Evolutionary conservation across 2,888 invertebrate species (phyloP).

Genomic region (Meiosimyza platycephala): DNA sequence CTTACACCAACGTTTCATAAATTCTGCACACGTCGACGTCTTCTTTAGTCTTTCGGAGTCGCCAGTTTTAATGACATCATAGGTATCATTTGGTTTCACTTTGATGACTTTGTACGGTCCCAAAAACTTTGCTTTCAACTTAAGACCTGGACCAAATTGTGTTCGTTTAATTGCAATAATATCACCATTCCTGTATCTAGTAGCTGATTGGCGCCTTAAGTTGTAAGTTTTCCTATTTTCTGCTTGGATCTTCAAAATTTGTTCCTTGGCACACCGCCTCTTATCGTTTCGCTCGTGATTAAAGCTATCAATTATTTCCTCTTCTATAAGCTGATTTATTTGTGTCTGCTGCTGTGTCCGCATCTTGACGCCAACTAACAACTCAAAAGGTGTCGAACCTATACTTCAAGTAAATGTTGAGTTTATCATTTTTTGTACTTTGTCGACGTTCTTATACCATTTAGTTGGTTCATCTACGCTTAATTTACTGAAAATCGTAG

Average conservation of each 20-base stretch:
- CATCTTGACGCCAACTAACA: too few relatives aligned
- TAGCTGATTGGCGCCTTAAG: slow-evolving; percentile 21
- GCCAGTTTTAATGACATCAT: slow-evolving; percentile 34
- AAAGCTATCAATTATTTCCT: slow-evolving; percentile 15
- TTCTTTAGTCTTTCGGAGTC: slow-evolving; percentile 24
- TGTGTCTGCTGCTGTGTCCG: slow-evolving; percentile 27
- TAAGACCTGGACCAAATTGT: slow-evolving; percentile 35
- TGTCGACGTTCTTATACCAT: too few relatives aligned
- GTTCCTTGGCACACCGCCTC: too few relatives aligned
- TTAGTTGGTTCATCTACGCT: too few relatives aligned
- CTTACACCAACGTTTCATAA: neutral
- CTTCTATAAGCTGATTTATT: slow-evolving; percentile 35
- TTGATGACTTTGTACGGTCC: too few relatives aligned
- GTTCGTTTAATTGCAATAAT: slow-evolving; percentile 37
- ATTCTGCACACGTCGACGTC: slow-evolving; percentile 11
- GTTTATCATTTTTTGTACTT: too few relatives aligned
- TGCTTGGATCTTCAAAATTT: too few relatives aligned
- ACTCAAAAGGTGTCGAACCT: too few relatives aligned
- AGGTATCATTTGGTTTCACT: slow-evolving; percentile 23
- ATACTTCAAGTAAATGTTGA: too few relatives aligned
- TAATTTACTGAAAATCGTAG: too few relatives aligned
- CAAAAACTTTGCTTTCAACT: slow-evolving; percentile 13
- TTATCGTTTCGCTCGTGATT: too few relatives aligned
- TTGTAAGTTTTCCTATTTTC: slow-evolving; percentile 15
- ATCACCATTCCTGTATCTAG: slow-evolving; percentile 16